Base-by-base conservation (phyloP, 2,888 invertebrate genomes). In the Trachelus iudaicus region DNA sequence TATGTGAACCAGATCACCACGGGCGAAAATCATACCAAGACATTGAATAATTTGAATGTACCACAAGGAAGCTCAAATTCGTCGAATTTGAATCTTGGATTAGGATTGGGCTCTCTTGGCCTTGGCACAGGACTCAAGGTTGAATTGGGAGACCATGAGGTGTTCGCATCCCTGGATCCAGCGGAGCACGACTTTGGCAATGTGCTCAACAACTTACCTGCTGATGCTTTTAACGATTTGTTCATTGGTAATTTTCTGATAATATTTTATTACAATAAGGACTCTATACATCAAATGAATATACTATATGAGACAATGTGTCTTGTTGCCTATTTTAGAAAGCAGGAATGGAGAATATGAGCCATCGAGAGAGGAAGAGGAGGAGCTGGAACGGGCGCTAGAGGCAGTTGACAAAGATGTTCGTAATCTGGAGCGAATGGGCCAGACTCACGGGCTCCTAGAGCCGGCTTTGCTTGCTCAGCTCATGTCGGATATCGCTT, bases 381-480 rank as follows among this genome's bases (percentile, higher is more conserved):
- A 97, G 84, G 97, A 97, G 90, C 92, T 98, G 85, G 97, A 97
- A 89, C 95, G 97, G 80, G 97, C 97, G 12, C 92, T 98, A 81
- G 96, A 96, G 85, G 95, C 95, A 75, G 96, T 96, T 73, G 95
- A 96, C 89, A 95, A 95, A 89, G 95, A 95, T 88, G 94, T 95
- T 33, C 94, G 95, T 90, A 95, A 95, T 79, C 91, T 95, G 85
- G 95, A 95, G 89, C 95, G 95, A 91, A 92, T 94, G 91, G 94
- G 94, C 77, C 93, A 93, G 84, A 92, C 94, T 9, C 93, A 93
- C 81, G 93, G 93, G 79, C 90, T 94, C 79, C 88, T 94, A 76
- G 95, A 95, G 87, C 94, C 95, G 34, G 89, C 91, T 79, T 85
- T 93, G 82, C 93, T 91, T 79, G 91, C 91, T 83, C 91, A 91